Evolutionary conservation across 1,140 invertebrate species (phyloP), one percentile per base, ranked within the genome.

Genomic region (Temnothorax longispinosus): DNA sequence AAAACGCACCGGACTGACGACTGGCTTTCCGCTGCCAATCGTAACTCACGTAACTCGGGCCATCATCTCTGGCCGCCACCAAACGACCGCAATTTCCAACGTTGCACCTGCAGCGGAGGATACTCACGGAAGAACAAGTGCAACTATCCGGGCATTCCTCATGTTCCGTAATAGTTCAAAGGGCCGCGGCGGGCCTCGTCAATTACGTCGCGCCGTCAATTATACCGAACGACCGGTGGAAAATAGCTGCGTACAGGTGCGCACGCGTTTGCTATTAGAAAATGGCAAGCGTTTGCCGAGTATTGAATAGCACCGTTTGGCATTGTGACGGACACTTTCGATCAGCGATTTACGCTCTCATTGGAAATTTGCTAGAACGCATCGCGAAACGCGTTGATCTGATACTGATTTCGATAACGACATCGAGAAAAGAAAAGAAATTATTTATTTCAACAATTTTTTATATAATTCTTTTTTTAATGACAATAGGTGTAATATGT

Each of bases 81-180:
- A 80, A 82, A 82, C 67, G 67, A 82, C 80, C 56, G 41, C 69
- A 84, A 84, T 84, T 84, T 84, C 69, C 80, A 38, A 62, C 54
- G 41, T 18, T 44, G 65, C 80, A 82, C 52, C 67, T 82, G 67
- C 27, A 74, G 21, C 54, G 13, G 38, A 21, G 80, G 41, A 72
- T 82, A 60, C 27, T 71, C 69, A 35, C 15, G 67, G 32, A 44
- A 5, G 78, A 82, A 58, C 64, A 82, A 72, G 67, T 74, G 54
- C 54, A 82, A 82, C 67, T 74, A 82, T 58, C 65, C 38, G 27
- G 5, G 38, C 52, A 60, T 74, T 82, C 41, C 54, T 72, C 67
- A 27, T 82, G 27, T 67, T 74, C 21, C 27, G 27, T 82, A 82
- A 82, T 82, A 35, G 54, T 82, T 82, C 67, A 72, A 82, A 82